Base-by-base conservation (phyloP, 2,113 vertebrate genomes). In the Syngnathus floridae region DNA sequence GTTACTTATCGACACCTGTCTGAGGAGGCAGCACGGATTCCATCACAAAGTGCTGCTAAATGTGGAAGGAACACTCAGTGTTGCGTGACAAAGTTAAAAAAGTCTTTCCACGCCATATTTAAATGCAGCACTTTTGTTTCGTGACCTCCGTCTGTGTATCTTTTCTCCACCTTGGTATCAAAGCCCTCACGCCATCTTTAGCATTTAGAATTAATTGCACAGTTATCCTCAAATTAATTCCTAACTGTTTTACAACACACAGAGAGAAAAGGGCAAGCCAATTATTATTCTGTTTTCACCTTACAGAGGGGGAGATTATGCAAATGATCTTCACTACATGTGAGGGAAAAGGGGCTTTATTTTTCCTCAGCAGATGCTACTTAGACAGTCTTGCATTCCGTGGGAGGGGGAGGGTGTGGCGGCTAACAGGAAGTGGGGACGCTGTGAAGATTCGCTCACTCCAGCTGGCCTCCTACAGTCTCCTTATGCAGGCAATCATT, bases 171-270 rank as follows among this genome's bases (percentile, higher is more conserved):
- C 80, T 84, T 76, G 75, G 77, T 81, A 78, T 85, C 77, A 69
- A 77, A 81, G 80, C 84, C 76, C 81, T 82, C 84, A 75, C 82
- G 75, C 79, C 86, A 83, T 88, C 87, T 88, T 89, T 90, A 90
- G 88, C 91, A 90, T 92, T 91, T 90, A 85, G 86, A 90, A 92
- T 90, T 91, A 91, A 92, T 91, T 91, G 90, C 88, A 84, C 90
- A 88, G 91, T 92, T 91, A 91, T 91, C 88, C 86, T 89, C 88
- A 91, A 91, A 92, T 92, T 91, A 91, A 92, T 92, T 91, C 89
- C 90, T 91, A 92, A 92, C 89, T 91, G 90, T 90, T 91, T 92
- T 91, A 91, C 90, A 91, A 91, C 90, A 90, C 89, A 88, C 88
- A 90, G 82, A 90, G 89, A 91, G 89, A 90, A 92, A 92, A 91